phyloP scores from a whole-genome alignment of 2,888 invertebrate species.

The Hyposoter dolosus region DNA sequence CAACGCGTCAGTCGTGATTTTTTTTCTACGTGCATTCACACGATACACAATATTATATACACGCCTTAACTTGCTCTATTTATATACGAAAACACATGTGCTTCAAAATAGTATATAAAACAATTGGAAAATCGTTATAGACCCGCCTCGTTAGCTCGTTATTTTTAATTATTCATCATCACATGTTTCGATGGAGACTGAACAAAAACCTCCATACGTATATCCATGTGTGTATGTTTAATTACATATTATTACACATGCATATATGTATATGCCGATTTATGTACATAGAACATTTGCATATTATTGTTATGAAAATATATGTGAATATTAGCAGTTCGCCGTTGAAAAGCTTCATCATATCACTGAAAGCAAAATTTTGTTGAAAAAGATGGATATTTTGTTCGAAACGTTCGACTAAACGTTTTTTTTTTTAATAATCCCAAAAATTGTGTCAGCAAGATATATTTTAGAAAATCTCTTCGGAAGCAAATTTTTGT shows the following conservation, averaged over 20 bases:
- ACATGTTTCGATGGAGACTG: slow-evolving; percentile 35
- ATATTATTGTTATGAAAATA: slow-evolving; percentile 27
- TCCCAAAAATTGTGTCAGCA: too few relatives aligned
- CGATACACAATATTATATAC: slow-evolving; percentile 28
- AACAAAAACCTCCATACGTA: background rate
- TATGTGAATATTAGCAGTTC: background rate
- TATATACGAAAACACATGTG: slow-evolving; percentile 5
- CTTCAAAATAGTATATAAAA: slow-evolving; percentile 15
- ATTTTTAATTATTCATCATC: slow-evolving; percentile 56
- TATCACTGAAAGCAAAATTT: too few relatives aligned
- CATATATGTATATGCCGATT: background rate
- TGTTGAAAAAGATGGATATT: too few relatives aligned
- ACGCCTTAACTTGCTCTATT: slow-evolving; percentile 6
- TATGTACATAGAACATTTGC: background rate
- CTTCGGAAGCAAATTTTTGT: too few relatives aligned
- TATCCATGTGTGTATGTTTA: background rate
- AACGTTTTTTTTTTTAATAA: too few relatives aligned
- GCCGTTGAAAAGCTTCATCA: background rate
- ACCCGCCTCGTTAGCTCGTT: slow-evolving; percentile 53
- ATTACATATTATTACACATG: background rate
- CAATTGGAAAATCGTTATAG: slow-evolving; percentile 41
- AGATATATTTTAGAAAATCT: too few relatives aligned
- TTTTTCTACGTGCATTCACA: slow-evolving; percentile 45
- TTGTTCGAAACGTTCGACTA: too few relatives aligned
- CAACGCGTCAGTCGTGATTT: slow-evolving; percentile 44